Evolutionary conservation across 2,113 vertebrate species (phyloP).

Genomic region (Hyperopisus bebe): DNA sequence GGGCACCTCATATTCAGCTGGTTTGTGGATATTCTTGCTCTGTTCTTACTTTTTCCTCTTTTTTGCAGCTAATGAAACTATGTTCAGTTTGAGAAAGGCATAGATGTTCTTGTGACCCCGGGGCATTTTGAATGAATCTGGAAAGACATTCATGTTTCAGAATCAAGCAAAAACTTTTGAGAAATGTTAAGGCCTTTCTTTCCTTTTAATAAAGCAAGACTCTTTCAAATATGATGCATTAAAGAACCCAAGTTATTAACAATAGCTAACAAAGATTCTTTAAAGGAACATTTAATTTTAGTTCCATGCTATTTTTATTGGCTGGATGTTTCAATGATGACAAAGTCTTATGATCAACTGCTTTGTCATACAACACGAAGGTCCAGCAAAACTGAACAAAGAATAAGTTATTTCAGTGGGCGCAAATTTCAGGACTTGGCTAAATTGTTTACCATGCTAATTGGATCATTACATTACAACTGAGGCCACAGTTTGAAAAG

Average conservation of each 20-base stretch:
- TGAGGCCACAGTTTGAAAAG: background rate
- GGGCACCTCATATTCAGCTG: background rate
- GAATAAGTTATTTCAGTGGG: background rate
- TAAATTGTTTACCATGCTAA: background rate
- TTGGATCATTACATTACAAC: background rate
- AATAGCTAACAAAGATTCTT: background rate
- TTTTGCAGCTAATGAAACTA: background rate
- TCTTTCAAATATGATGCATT: background rate
- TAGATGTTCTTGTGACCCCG: background rate
- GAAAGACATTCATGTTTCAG: background rate
- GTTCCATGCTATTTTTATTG: background rate
- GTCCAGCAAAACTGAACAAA: background rate
- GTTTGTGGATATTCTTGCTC: background rate
- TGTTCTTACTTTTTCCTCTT: background rate
- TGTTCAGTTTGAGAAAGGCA: background rate
- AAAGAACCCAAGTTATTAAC: background rate
- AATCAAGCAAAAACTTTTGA: background rate
- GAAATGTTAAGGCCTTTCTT: background rate
- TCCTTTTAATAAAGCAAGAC: background rate
- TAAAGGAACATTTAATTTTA: background rate
- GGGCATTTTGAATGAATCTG: background rate
- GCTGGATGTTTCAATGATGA: background rate
- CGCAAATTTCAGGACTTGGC: background rate
- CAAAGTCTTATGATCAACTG: background rate
- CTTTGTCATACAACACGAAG: background rate